A percentile compares a stretch with the other conserved stretches of the same genome.
phyloP scores from a whole-genome alignment of 2,888 invertebrate genomes.

The Nymphalis c-album region DNA sequence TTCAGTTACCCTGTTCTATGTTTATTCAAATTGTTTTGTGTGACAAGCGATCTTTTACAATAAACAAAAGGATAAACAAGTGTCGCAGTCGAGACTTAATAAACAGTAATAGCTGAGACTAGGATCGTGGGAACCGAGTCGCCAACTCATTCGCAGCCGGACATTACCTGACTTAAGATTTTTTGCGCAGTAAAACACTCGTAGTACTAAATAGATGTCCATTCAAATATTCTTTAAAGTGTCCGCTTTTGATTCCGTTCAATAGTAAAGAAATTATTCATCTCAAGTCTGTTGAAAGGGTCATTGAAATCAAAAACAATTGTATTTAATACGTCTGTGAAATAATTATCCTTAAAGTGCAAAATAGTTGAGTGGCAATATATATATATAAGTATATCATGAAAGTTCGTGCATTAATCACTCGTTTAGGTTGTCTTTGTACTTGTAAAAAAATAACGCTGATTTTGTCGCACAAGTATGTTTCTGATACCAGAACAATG shows the following conservation, averaged over 20 bases:
- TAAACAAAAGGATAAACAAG: constrained; percentile 59
- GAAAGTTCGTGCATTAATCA: neutral
- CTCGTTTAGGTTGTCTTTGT: neutral
- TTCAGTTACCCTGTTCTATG: neutral
- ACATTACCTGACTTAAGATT: constrained; percentile 63
- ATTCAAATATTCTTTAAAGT: constrained; percentile 61
- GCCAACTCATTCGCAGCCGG: constrained; percentile 71
- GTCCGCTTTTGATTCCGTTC: constrained; percentile 47
- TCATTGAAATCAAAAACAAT: constrained; percentile 31
- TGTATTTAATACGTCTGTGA: neutral
- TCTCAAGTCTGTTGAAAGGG: constrained; percentile 33
- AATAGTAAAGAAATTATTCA: constrained; percentile 47
- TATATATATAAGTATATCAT: too few relatives aligned
- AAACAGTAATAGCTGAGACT: constrained; percentile 55
- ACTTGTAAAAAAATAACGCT: too few relatives aligned
- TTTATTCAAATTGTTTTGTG: constrained; percentile 56
- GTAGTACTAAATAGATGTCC: constrained; percentile 59
- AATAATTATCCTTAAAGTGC: neutral
- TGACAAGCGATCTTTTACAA: constrained; percentile 45
- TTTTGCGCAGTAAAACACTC: constrained; percentile 76
- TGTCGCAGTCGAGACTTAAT: constrained; percentile 69
- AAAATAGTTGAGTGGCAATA: neutral
- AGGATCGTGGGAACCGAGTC: constrained; percentile 66
- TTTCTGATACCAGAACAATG: too few relatives aligned
- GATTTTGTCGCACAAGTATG: too few relatives aligned